phyloP scores from a whole-genome alignment of 2,113 vertebrate species.

The Barbus barbus region DNA sequence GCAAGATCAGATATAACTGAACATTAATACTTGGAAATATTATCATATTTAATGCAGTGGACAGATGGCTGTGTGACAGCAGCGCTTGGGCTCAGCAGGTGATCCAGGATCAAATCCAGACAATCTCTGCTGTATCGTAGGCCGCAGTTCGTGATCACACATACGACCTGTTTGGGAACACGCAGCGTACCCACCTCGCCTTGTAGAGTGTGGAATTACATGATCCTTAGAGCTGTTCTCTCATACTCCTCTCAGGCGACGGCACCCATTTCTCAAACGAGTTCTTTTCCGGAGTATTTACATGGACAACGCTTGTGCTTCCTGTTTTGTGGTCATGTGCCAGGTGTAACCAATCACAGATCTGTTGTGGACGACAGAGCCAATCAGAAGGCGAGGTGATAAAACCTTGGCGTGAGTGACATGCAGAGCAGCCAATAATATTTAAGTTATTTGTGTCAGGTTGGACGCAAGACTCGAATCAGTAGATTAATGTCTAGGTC shows the following conservation, averaged over 20 bases:
- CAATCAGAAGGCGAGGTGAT: neutral
- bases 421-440: conserved; percentile 16
- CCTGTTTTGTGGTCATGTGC: conserved; percentile 43
- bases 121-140: conserved; percentile 27
- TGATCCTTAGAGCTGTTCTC: neutral
- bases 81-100: conserved; percentile 31
- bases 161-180: neutral
- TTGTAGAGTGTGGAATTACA: conserved; percentile 22
- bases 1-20: neutral
- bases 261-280: conserved; percentile 38
- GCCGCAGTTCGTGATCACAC: neutral
- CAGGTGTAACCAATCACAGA: conserved; percentile 27
- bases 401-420: conserved; percentile 1
- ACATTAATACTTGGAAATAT: neutral
- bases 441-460: neutral
- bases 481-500: too few relatives aligned
- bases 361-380: neutral
- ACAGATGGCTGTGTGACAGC: neutral
- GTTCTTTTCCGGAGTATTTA: conserved; percentile 48
- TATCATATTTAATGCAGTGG: neutral
- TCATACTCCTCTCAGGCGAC: conserved; percentile 6
- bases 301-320: conserved; percentile 13
- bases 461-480: neutral
- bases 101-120: conserved; percentile 30
- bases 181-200: conserved; percentile 6